These are phyloP conservation scores for Toxotes chatareus DNA, from an alignment of 2,113 vertebrate species.

Conservation along the genomic window DNA sequence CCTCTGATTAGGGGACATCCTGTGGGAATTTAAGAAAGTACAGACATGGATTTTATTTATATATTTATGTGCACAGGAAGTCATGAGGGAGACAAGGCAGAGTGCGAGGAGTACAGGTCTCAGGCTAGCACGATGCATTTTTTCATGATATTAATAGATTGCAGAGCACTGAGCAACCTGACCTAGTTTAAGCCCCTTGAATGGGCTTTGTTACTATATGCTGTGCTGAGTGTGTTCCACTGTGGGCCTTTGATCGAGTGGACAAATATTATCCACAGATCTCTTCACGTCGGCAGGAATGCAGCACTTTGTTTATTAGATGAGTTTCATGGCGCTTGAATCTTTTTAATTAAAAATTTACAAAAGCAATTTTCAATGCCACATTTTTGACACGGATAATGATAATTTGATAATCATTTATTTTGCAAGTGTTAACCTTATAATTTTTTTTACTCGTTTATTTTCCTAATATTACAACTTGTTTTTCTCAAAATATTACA, in stretches of 20 bases:
- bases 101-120: constrained; percentile 49
- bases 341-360: not conserved
- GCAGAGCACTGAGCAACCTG: constrained; percentile 51
- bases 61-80: constrained; percentile 41
- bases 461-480: not conserved
- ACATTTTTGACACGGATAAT: not conserved
- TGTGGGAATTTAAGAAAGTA: constrained; percentile 39
- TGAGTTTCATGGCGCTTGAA: not conserved
- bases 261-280: constrained; percentile 1
- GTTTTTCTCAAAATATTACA: not conserved
- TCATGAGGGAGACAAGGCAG: constrained; percentile 49
- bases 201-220: constrained; percentile 41
- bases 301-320: constrained; percentile 1
- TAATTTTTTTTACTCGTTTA: not conserved
- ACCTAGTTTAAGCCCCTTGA: constrained; percentile 74
- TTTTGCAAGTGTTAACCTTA: not conserved
- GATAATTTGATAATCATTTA: not conserved
- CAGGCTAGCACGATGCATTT: constrained; percentile 42
- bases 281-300: not conserved
- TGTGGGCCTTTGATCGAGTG: constrained; percentile 17
- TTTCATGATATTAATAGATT: constrained; percentile 73
- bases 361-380: not conserved
- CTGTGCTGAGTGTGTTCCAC: constrained; percentile 15
- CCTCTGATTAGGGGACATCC: constrained; percentile 47
- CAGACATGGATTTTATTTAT: constrained; percentile 51